A percentile compares a stretch with the other conserved stretches of the same genome.
Evolutionary conservation across 2,113 vertebrate genomes (phyloP).

Genomic region (Callionymus lyra): DNA sequence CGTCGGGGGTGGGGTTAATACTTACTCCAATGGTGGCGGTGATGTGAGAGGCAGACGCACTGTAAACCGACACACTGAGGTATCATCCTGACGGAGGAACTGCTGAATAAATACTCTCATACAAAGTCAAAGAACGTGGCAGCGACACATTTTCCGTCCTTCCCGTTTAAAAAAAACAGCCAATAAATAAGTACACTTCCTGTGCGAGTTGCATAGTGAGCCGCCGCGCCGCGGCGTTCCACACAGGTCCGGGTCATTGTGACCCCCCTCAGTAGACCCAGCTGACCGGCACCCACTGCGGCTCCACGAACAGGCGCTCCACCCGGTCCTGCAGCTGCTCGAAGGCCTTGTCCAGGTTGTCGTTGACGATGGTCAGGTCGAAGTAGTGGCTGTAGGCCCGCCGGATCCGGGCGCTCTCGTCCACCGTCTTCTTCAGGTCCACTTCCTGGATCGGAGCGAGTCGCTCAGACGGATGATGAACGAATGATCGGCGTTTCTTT

Average conservation of each 20-base stretch:
- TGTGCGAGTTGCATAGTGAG: constrained; percentile 73
- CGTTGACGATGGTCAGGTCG: constrained; percentile 89
- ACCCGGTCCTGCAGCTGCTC: constrained; percentile 85
- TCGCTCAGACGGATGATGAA: neutral
- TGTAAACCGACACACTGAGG: constrained; percentile 59
- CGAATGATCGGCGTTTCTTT: neutral
- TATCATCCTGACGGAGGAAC: constrained; percentile 36
- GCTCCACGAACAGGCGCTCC: constrained; percentile 79
- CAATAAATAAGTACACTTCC: constrained; percentile 98
- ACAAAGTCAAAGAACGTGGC: constrained; percentile 36
- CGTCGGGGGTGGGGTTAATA: too few relatives aligned
- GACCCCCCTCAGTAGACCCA: constrained; percentile 88
- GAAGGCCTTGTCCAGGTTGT: constrained; percentile 97
- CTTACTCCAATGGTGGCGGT: too few relatives aligned
- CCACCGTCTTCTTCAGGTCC: constrained; percentile 95
- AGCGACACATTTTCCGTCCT: constrained; percentile 42
- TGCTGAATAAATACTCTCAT: constrained; percentile 52
- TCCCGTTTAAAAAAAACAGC: constrained; percentile 65
- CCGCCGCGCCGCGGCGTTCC: constrained; percentile 9
- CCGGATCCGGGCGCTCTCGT: constrained; percentile 89
- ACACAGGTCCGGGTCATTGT: constrained; percentile 15
- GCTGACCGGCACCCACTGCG: constrained; percentile 95
- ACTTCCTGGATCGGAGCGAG: constrained; percentile 72
- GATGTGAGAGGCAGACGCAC: constrained; percentile 29
- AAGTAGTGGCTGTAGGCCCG: constrained; percentile 96